Base-by-base conservation (phyloP, 2,797 vertebrate species). In the Apogon talboti region DNA sequence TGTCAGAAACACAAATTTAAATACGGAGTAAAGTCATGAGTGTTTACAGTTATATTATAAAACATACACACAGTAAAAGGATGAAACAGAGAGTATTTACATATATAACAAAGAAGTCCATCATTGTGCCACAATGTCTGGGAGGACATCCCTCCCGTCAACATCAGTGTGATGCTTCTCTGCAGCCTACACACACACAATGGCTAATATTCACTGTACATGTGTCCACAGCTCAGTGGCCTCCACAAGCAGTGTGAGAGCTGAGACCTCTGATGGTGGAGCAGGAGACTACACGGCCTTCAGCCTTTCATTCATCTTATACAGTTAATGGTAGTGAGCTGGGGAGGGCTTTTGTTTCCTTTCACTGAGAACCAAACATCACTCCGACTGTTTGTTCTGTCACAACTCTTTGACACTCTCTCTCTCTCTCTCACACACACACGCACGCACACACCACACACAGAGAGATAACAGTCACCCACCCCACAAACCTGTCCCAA, bases 11-110 rank as follows among this genome's bases (percentile, higher is more conserved):
- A 83, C 40, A 66, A 55, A 60, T 79, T 78, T 88, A 87, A 88
- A 90, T 89, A 85, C 62, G 79, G 76, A 82, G 69, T 85, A 79
- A 76, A 84, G 67, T 83, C 74, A 74, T 79, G 83, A 84, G 78
- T 87, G 85, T 92, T 88, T 88, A 87, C 80, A 91, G 83, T 87
- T 79, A 85, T 82, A 84, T 87, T 88, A 89, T 86, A 92, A 92
- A 89, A 88, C 84, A 87, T 69, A 88, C 82, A 87, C 82, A 86
- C 78, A 82, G 74, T 87, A 89, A 87, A 89, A 90, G 72, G 65
- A 87, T 75, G 82, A 85, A 75, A 89, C 76, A 77, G 51, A 79
- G 47, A 87, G 77, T 92, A 91, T 91, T 85, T 92, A 91, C 89
- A 93, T 89, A 91, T 88, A 73, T 84, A 83, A 91, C 86, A 91